Base-by-base conservation (phyloP, 1,140 invertebrate species). In the Liolophura sinensis region DNA sequence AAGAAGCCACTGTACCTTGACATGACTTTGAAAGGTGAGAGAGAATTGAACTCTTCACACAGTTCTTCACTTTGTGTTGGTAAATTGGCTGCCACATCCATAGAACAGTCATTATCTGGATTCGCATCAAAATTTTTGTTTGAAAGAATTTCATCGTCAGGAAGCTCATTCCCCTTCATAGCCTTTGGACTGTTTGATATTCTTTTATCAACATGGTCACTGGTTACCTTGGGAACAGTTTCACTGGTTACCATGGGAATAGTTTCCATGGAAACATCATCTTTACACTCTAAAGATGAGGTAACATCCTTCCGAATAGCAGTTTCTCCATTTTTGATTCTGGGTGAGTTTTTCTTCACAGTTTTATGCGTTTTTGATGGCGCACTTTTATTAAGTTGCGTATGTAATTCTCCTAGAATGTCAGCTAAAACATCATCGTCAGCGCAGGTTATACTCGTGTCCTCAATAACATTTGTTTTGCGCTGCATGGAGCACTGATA, bases 391-490 rank as follows among this genome's bases (percentile, higher is more conserved):
- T 57, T 48, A 47, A 20, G 24, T 14, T 47, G 51, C 15, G 65
- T 59, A 16, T 57, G 62, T 47, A 74, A 46, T 58, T 74, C 67
- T 51, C 61, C 64, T 18, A 74, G 62, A 46, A 74, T 65, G 47
- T 67, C 65, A 24, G 60, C 66, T 22, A 74, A 54, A 52, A 72
- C 27, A 20, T 58, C 61, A 63, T 74, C 68, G 46, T 70, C 64
- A n/a, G 40, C 25, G 47, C 49, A 59, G 3, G 49, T 22, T 15
- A 46, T 18, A 20, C n/a, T 20, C 0, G 24, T 31, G 16, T 46
- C 54, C 15, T 60, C 57, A 31, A 62, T 63, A 20, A 65, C 22
- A 58, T 60, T 49, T 25, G 27, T 58, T n/a, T 62, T 54, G 20
- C 46, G 50, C n/a, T 47, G 48, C 55, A 60, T 62, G 27, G 27